Conservation (phyloP, 2,888 invertebrate genomes). For the Athalia cordata region DNA sequence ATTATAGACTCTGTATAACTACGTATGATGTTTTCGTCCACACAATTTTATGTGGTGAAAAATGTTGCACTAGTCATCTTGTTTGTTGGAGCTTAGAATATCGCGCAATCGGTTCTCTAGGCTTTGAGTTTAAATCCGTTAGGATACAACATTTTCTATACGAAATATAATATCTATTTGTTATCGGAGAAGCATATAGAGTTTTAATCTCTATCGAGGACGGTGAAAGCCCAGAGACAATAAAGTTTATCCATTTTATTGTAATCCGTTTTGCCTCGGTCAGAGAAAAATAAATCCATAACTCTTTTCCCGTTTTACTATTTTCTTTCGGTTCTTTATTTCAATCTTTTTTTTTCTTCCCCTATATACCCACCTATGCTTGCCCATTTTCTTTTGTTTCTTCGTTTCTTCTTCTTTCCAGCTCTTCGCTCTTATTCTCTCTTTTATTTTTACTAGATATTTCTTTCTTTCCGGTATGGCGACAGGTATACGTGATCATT, state of each 20-base stretch:
- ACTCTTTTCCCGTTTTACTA: slow-evolving; percentile 46
- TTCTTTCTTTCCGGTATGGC: background rate
- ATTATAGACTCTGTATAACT: background rate
- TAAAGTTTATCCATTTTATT: slow-evolving; percentile 56
- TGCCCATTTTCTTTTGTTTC: slow-evolving; percentile 38
- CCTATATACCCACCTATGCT: background rate
- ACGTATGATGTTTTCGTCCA: background rate
- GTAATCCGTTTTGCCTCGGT: slow-evolving; percentile 57
- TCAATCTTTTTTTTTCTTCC: slow-evolving; percentile 43
- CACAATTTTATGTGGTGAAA: background rate
- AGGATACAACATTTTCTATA: slow-evolving; percentile 7
- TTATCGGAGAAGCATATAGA: slow-evolving; percentile 1
- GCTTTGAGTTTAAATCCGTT: slow-evolving; percentile 5
- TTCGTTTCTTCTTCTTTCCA: slow-evolving; percentile 32
- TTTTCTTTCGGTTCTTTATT: slow-evolving; percentile 49
- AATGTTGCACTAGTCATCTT: background rate
- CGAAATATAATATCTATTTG: background rate
- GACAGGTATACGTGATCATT: background rate
- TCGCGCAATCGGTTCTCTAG: background rate
- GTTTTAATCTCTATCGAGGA: slow-evolving; percentile 40
- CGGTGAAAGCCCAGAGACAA: slow-evolving; percentile 38
- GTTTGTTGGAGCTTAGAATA: background rate
- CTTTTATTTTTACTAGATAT: background rate
- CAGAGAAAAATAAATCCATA: slow-evolving; percentile 61
- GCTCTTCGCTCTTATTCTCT: slow-evolving; percentile 42